Conservation (phyloP, 1,140 invertebrate species). For the Apocrypta bakeri region DNA sequence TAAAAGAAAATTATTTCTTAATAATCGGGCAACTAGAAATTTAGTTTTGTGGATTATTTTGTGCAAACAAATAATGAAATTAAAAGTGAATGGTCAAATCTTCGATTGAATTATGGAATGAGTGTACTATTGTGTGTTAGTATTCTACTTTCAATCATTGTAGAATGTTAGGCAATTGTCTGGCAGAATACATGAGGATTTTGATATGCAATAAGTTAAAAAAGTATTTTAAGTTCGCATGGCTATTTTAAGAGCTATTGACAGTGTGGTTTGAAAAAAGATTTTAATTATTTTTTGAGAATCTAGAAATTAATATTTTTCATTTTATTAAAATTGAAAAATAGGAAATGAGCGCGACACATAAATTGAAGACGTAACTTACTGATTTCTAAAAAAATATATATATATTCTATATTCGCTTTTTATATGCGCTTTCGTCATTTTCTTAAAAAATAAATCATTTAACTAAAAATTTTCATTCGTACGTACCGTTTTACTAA, state of each 20-base stretch:
- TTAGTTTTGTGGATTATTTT: conserved; percentile 8
- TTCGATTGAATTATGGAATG: conserved; percentile 16
- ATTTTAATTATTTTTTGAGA: conserved; percentile 1
- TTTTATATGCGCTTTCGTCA: conserved; percentile 14
- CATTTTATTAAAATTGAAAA: background rate
- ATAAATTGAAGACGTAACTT: background rate
- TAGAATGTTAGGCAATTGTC: conserved; percentile 35
- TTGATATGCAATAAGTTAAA: background rate
- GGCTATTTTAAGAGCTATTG: background rate
- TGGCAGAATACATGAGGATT: background rate
- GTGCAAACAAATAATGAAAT: conserved; percentile 24
- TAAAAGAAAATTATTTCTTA: conserved; percentile 49
- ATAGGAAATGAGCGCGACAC: background rate
- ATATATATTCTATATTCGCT: conserved; percentile 7
- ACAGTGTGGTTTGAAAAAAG: background rate
- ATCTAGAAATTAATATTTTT: conserved; percentile 3
- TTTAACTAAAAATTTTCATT: conserved; percentile 10
- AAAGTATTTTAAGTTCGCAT: background rate
- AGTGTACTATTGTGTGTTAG: conserved; percentile 12
- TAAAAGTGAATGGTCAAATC: background rate
- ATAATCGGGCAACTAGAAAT: conserved; percentile 12
- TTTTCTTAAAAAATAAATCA: conserved; percentile 22
- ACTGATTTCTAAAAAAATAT: conserved; percentile 15
- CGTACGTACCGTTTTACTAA: background rate
- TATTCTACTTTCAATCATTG: conserved; percentile 5